Evolutionary conservation across 2,888 invertebrate species (phyloP), one percentile per base, ranked within the genome.

Genomic region (Yponomeuta cagnagella): DNA sequence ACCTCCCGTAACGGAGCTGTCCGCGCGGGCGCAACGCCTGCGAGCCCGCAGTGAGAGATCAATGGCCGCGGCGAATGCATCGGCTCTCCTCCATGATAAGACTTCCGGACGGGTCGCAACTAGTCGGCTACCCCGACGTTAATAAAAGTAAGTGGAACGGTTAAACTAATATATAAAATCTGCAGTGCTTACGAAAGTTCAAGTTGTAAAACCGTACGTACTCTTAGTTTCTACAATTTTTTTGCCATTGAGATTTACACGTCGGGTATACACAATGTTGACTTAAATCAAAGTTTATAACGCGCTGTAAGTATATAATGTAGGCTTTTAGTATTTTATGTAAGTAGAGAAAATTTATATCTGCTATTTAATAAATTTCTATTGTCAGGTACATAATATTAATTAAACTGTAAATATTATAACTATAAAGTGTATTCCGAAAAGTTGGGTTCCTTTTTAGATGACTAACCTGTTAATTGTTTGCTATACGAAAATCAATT

Each of bases 281-380:
- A 81, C 83, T 83, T 77, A n/a, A 63, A 30, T 80, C 74, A 80
- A 82, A 82, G 80, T 85, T 72, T 72, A 73, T 74, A 67, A 74
- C 73, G 73, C 84, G 82, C 80, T 89, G 88, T 90, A 88, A 80
- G 87, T 87, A 86, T 43, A 43, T 43, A 43, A 43, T 43, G 43
- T 43, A 43, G 43, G 85, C 87, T 81, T 81, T 75, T 72, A 80
- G 75, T 80, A 75, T 74, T 72, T 75, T 80, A 73, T 23, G 33
- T 63, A 69, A 70, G 70, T 74, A 73, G 72, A 71, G 58, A 71
- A 58, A 71, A 72, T 71, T 73, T 72, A 70, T 73, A 70, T 72
- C 66, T 67, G 63, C 70, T 68, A 64, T 69, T 31, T 15, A 63
- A 63, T 63, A 33, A 70, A 70, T 52, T 68, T 68, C 52, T 52